These are phyloP conservation scores for Trichechus manatus DNA, from an alignment of 2,113 vertebrate genomes.

Conservation along the genomic window DNA sequence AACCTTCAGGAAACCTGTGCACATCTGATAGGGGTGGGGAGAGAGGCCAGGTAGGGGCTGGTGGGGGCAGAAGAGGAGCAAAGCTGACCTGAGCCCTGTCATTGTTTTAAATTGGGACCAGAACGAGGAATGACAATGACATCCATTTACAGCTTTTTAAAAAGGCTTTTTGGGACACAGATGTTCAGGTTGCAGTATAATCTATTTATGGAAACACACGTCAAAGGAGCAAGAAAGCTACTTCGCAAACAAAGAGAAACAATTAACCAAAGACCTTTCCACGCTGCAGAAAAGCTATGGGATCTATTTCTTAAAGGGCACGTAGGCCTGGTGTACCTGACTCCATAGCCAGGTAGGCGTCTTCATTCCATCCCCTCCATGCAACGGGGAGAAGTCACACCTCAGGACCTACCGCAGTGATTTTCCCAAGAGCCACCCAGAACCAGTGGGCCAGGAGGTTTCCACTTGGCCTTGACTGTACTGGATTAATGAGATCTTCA, in stretches of 20 bases:
- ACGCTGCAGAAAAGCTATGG: rapidly evolving
- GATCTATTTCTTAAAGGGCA: rapidly evolving
- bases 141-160: background rate
- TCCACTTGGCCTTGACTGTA: background rate
- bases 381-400: background rate
- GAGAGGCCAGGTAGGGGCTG: background rate
- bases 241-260: slow-evolving; percentile 5
- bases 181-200: slow-evolving; percentile 3
- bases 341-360: background rate
- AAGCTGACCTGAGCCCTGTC: background rate
- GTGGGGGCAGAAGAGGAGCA: rapidly evolving
- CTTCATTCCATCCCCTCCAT: background rate
- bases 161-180: slow-evolving; percentile 60
- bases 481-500: rapidly evolving
- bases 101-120: background rate
- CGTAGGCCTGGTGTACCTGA: rapidly evolving
- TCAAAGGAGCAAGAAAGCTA: background rate
- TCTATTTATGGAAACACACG: slow-evolving; percentile 62
- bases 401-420: background rate
- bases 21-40: background rate
- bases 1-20: background rate
- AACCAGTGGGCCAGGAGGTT: rapidly evolving
- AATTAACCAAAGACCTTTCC: background rate
- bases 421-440: background rate
- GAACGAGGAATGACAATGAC: background rate